Base-by-base conservation (phyloP, 2,888 invertebrate genomes). In the Lasioglossum oenotherae region DNA sequence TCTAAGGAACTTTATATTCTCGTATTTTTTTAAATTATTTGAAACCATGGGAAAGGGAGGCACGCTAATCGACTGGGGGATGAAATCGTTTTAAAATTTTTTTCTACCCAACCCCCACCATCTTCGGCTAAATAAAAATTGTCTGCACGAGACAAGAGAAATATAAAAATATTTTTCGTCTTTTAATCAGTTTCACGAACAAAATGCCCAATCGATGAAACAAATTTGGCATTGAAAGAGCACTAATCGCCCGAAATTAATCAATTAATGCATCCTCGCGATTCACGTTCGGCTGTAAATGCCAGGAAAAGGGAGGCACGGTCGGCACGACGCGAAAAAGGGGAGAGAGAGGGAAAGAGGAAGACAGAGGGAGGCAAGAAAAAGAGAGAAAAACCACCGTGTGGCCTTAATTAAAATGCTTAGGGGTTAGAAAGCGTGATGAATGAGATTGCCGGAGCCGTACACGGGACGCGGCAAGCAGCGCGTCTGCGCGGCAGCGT, bases 381-480 rank as follows among this genome's bases (percentile, higher is more conserved):
- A 71, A 35, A 64, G 74, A 78, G 60, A 87, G 93, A 93, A 93
- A 85, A 84, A 84, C 3, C 79, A 92, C 92, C 92, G 90, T 38
- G 90, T 91, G 91, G 91, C 91, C 92, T 94, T 94, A 94, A 95
- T 95, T 95, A 95, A 95, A 95, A 94, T 94, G 93, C 94, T 94
- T 93, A 94, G 93, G 93, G 94, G 93, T 94, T 94, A 94, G 95
- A 94, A 95, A 94, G 94, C 94, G 94, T 95, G 95, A 95, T 95
- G 93, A 95, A 95, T 94, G 94, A 92, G 93, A 92, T 90, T 92
- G 90, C 88, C 88, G 83, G 84, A 82, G 85, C 86, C 88, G 87
- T 91, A 82, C 88, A 87, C 81, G 41, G 67, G 46, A 75, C 67
- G 80, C 80, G 41, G 41, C 23, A 8, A 53, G 35, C 80, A 76